Evolutionary conservation across 2,113 vertebrate genomes (phyloP).

Genomic region (Caloenas nicobarica): DNA sequence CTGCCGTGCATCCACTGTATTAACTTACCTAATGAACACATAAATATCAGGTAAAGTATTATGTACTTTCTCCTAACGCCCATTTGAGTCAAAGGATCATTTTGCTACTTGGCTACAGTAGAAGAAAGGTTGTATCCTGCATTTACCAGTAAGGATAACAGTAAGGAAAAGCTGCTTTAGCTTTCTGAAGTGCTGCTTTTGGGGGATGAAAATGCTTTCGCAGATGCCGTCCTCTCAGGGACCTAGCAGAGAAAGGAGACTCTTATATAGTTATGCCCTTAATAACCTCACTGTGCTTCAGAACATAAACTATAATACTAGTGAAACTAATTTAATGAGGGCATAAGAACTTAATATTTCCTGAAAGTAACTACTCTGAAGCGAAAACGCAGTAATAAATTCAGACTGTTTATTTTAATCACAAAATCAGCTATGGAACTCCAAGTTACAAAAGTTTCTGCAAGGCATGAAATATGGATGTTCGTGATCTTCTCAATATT

Average conservation of each 20-base stretch:
- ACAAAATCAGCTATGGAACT: background rate
- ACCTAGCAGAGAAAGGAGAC: background rate
- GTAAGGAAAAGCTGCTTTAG: background rate
- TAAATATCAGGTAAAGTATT: background rate
- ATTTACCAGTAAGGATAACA: background rate
- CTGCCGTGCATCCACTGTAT: background rate
- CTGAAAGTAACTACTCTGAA: background rate
- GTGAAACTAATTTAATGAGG: conserved; percentile 30
- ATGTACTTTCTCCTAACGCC: background rate
- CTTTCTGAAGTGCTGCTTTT: background rate
- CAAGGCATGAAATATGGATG: conserved; percentile 4
- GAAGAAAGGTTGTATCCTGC: background rate
- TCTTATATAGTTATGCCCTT: background rate
- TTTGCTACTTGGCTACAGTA: background rate
- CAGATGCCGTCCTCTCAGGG: background rate
- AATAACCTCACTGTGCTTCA: conserved; percentile 7
- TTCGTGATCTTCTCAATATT: conserved; percentile 18
- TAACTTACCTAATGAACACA: background rate
- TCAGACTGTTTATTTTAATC: conserved; percentile 28
- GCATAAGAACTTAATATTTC: conserved; percentile 22
- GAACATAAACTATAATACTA: conserved; percentile 4
- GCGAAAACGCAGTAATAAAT: background rate
- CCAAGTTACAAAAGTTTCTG: conserved; percentile 7
- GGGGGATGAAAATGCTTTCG: background rate
- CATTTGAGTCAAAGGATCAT: background rate